Base-by-base conservation (phyloP, 2,888 invertebrate genomes). In the Chalcis sispes region DNA sequence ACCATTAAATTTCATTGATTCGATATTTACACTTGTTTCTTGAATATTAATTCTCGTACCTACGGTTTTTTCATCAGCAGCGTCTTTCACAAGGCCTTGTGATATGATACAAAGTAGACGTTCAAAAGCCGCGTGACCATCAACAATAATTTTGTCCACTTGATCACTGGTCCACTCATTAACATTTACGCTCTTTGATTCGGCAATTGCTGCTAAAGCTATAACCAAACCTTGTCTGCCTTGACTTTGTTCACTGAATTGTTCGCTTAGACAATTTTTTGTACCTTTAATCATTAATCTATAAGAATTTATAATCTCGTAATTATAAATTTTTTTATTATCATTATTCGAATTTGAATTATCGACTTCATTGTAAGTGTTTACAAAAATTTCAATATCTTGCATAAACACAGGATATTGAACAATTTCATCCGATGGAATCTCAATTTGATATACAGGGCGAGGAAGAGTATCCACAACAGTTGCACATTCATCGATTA, bases 371-470 rank as follows among this genome's bases (percentile, higher is more conserved):
- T 70, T 32, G 71, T 32, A 27, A 2, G 50, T 71, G 1, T 42
- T 5, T 8, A 79, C n/a, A 25, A 67, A 79, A 0, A 74, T 56
- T 1, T 85, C 83, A 0, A 83, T 79, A 10, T 83, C 69, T 13
- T 29, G 75, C 83, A 88, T 85, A 10, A 83, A 36, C 4, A 85
- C 83, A 0, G 88, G 88, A 79, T 75, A 86, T 54, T 87, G 87
- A 2, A 74, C 70, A 0, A 23, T 71, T 4, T 66, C 62, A 4
- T 82, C 75, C 2, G 40, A 77, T 15, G 52, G 72, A 20, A 71
- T 81, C 18, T 81, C 82, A 79, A 59, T 0, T 79, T 70, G 59
- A n/a, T n/a, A n/a, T n/a, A 84, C 77, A 10, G 82, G 80, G 27
- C 76, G 81, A 1, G 87, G 85, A 2, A 79, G 77, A 77, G 75